These are phyloP conservation scores for Trichoplusia ni DNA, from an alignment of 1,140 invertebrate species.

Conservation along the genomic window DNA sequence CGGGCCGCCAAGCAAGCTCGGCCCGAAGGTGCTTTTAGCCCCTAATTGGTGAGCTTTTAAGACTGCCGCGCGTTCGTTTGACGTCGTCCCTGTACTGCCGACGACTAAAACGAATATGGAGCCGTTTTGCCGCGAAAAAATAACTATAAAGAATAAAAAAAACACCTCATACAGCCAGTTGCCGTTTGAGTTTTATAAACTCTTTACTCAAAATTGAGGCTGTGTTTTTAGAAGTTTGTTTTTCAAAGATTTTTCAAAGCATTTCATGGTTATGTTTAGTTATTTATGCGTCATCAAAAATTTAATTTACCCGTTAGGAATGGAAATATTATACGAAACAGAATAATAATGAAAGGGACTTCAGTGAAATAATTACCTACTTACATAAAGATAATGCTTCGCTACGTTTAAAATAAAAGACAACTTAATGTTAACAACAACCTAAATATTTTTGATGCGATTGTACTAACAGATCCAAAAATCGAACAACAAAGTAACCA, in stretches of 20 bases:
- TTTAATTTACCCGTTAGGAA: too few species aligned
- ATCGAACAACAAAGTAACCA: not conserved
- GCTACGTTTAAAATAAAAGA: too few species aligned
- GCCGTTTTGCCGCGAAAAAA: conserved; percentile 44
- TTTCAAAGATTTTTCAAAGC: not conserved
- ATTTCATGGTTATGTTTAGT: not conserved
- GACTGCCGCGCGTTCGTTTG: conserved; percentile 76
- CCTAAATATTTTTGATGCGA: not conserved
- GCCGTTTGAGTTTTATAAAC: conserved; percentile 30
- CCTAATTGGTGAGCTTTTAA: conserved; percentile 82
- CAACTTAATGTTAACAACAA: too few species aligned
- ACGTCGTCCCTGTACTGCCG: conserved; percentile 51
- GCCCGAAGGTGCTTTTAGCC: conserved; percentile 81
- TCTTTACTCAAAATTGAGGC: conserved; percentile 25
- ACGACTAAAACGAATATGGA: conserved; percentile 40
- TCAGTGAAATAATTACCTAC: too few species aligned
- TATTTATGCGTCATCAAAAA: not conserved
- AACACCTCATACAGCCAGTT: conserved; percentile 32
- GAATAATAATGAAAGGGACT: too few species aligned
- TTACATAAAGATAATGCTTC: too few species aligned
- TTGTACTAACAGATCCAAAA: not conserved
- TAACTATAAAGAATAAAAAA: conserved; percentile 37
- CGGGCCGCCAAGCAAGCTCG: conserved; percentile 52
- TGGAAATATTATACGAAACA: too few species aligned
- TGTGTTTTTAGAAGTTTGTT: conserved; percentile 22